Percentiles rank a stretch among this genome's conserved stretches.
Conservation (phyloP, 2,113 vertebrate species). For the Turnix velox region DNA sequence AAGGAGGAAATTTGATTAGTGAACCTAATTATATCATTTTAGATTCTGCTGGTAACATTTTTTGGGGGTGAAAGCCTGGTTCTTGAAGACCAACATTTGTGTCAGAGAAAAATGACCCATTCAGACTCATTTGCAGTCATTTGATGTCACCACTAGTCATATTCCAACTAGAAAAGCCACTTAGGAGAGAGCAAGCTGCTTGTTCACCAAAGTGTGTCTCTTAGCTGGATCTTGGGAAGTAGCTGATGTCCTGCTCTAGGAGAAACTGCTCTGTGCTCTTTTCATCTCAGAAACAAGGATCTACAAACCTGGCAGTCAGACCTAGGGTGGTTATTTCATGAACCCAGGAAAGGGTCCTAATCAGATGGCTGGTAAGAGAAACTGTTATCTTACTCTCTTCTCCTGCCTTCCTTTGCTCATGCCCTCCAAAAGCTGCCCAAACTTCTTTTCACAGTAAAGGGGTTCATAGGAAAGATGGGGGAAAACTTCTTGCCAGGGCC, state of each 20-base stretch:
- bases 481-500: neutral
- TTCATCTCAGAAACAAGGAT: neutral
- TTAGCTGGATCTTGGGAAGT: neutral
- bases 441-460: neutral
- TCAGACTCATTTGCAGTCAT: neutral
- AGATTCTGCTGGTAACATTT: neutral
- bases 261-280: neutral
- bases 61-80: neutral
- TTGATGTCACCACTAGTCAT: neutral
- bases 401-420: neutral
- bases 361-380: neutral
- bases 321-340: neutral
- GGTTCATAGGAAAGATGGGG: neutral
- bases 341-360: neutral
- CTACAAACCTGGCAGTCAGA: neutral
- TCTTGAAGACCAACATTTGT: neutral
- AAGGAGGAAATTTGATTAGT: neutral
- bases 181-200: neutral
- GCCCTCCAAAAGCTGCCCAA: neutral
- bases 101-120: neutral
- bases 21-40: neutral
- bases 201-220: neutral
- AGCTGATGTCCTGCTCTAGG: neutral
- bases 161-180: neutral
- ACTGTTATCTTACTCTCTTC: neutral